phyloP scores from a whole-genome alignment of 2,888 invertebrate species.

The Melanophora roralis region DNA sequence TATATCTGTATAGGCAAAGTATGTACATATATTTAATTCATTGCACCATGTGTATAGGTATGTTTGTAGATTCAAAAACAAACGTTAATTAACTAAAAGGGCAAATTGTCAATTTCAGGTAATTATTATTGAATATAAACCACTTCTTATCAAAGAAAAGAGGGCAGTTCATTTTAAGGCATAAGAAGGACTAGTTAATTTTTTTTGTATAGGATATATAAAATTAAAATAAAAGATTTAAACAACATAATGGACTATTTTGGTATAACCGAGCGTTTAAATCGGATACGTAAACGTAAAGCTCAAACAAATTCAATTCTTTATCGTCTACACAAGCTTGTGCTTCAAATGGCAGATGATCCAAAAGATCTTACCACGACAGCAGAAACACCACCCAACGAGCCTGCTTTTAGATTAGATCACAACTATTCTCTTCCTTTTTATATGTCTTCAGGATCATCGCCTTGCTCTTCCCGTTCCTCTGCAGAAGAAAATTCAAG shows the following conservation, averaged over 20 bases:
- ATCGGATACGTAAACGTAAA: conserved; percentile 8
- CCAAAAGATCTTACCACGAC: neutral
- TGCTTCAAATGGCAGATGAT: conserved; percentile 11
- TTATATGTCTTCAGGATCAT: too few species aligned
- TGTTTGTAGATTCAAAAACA: too few species aligned
- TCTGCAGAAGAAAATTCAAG: neutral
- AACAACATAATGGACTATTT: neutral
- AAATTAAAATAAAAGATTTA: too few species aligned
- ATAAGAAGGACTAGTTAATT: too few species aligned
- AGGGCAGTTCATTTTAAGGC: conserved; percentile 19
- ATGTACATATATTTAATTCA: too few species aligned
- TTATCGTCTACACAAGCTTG: conserved; percentile 3
- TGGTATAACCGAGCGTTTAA: neutral
- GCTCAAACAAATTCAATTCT: neutral
- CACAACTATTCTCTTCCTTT: conserved; percentile 30
- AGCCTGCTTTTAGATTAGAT: conserved; percentile 3
- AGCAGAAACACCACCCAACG: neutral
- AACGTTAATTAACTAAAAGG: too few species aligned
- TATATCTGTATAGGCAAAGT: too few species aligned
- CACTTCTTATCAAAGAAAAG: neutral
- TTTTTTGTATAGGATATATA: too few species aligned
- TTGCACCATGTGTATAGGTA: too few species aligned
- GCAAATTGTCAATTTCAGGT: conserved; percentile 14
- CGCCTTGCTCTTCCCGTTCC: conserved; percentile 50
- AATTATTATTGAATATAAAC: conserved; percentile 4